phyloP scores from a whole-genome alignment of 2,797 vertebrate genomes.

The Bradypus variegatus region DNA sequence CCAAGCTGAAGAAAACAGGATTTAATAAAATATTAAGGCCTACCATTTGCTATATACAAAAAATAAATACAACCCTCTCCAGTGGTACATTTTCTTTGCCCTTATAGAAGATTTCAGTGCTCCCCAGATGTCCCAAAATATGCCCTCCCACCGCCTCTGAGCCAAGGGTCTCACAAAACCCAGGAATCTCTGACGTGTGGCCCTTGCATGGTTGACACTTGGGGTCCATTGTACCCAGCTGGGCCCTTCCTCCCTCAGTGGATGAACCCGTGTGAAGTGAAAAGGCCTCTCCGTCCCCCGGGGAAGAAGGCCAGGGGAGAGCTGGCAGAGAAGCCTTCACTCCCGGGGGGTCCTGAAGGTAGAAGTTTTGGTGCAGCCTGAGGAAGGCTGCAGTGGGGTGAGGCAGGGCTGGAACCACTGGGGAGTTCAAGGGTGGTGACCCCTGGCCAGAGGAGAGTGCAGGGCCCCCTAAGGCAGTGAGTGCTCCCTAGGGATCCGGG shows the following conservation, averaged over 20 bases:
- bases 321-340: background rate
- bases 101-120: conserved; percentile 61
- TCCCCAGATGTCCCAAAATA: background rate
- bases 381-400: conserved; percentile 40
- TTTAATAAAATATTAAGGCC: conserved; percentile 79
- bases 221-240: background rate
- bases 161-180: background rate
- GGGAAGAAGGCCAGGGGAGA: conserved; percentile 28
- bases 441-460: conserved; percentile 31
- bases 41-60: conserved; percentile 78
- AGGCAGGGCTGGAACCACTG: background rate
- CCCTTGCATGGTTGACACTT: conserved; percentile 42
- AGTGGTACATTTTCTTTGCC: conserved; percentile 62
- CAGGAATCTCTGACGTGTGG: conserved; percentile 44
- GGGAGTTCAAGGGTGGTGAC: background rate
- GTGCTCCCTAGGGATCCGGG: conserved; percentile 65
- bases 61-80: conserved; percentile 78
- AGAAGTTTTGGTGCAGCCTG: conserved; percentile 79
- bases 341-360: conserved; percentile 52
- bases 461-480: conserved; percentile 70
- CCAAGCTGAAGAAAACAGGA: conserved; percentile 46
- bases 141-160: no score
- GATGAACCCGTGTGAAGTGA: background rate
- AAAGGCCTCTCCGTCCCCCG: conserved; percentile 42
- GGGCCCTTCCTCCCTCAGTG: rapidly evolving